Evolutionary conservation across 23 tunicate genomes (phyloP).

Genomic region (Styela plicata): DNA sequence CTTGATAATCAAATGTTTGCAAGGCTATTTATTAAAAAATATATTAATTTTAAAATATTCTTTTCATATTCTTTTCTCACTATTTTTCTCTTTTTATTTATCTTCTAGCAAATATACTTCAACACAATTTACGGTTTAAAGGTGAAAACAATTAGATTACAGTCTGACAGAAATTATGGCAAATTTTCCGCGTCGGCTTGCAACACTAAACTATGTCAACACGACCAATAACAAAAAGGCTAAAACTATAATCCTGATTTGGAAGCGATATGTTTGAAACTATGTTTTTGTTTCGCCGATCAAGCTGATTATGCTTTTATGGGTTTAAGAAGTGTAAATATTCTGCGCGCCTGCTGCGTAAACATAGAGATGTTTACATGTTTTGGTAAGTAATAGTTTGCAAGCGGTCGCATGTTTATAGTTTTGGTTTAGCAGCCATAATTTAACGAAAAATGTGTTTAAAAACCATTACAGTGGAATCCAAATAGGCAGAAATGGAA

Average conservation of each 20-base stretch:
- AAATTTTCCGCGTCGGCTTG: not conserved
- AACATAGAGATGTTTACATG: not conserved
- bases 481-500: no score
- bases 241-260: not conserved
- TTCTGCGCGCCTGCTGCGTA: conserved; percentile 1
- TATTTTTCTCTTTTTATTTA: not conserved
- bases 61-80: no score
- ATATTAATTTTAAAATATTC: no score
- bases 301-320: not conserved
- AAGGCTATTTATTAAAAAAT: no score
- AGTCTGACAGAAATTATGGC: not conserved
- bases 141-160: not conserved
- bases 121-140: not conserved
- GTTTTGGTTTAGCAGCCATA: no score
- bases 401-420: not conserved
- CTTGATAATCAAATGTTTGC: no score
- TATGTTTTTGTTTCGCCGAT: not conserved
- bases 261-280: not conserved
- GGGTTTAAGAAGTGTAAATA: not conserved
- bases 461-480: no score
- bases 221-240: not conserved
- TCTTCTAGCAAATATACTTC: not conserved
- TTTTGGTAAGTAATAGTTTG: not conserved
- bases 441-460: no score
- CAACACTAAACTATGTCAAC: not conserved